Evolutionary conservation across 2,113 vertebrate genomes (phyloP).

Genomic region (Hyaena hyaena): DNA sequence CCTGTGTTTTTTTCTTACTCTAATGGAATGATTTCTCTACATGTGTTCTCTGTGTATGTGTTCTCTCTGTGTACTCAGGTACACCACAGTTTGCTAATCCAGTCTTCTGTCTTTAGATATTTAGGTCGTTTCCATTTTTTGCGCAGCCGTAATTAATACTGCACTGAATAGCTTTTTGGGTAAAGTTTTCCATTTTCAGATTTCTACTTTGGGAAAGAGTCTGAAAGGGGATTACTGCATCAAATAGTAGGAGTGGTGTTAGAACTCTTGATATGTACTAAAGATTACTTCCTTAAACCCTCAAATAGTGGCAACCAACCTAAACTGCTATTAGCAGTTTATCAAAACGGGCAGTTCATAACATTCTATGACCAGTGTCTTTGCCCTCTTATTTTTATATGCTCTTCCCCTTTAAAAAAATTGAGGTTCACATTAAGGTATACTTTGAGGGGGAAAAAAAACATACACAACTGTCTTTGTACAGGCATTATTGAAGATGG

Average conservation of each 20-base stretch:
- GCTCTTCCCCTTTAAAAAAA: not conserved
- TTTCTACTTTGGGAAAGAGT: not conserved
- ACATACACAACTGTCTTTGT: not conserved
- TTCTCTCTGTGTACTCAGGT: not conserved
- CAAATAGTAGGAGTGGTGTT: not conserved
- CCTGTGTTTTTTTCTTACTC: not conserved
- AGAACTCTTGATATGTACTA: not conserved
- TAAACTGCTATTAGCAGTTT: not conserved
- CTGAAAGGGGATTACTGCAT: not conserved
- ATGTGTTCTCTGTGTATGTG: not conserved
- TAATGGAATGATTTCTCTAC: not conserved
- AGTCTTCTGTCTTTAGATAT: not conserved
- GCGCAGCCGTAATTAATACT: not conserved
- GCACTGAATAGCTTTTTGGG: not conserved
- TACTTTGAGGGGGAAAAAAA: not conserved
- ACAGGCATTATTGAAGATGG: not conserved
- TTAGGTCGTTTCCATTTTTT: not conserved
- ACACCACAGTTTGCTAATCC: not conserved
- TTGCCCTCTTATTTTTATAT: not conserved
- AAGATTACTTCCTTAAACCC: not conserved
- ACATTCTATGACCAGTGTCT: not conserved
- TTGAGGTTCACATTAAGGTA: not conserved
- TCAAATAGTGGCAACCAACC: not conserved
- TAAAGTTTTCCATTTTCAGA: not conserved
- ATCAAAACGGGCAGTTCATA: not conserved